Conservation (phyloP, 2,113 vertebrate species). For the Forbesichthys agassizii region DNA sequence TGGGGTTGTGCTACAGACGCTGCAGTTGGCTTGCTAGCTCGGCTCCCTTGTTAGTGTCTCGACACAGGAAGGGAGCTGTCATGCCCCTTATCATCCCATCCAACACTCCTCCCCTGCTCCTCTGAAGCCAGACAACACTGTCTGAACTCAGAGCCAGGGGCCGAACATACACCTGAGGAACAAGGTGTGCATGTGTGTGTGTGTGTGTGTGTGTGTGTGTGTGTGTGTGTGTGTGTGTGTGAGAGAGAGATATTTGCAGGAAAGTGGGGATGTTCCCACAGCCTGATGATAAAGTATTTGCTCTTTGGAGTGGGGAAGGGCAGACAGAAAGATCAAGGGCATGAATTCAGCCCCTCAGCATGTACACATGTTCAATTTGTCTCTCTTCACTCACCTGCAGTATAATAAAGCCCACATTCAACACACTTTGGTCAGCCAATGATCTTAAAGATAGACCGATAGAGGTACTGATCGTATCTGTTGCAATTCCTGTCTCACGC, state of each 20-base stretch:
- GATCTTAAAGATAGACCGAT: conserved; percentile 46
- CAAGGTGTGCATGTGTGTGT: conserved; percentile 24
- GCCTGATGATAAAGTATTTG: conserved; percentile 53
- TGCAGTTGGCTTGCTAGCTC: conserved; percentile 11
- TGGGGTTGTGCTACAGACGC: conserved; percentile 1
- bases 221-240: conserved; percentile 13
- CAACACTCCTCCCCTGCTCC: conserved; percentile 32
- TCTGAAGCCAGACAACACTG: conserved; percentile 51
- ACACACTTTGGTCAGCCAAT: conserved; percentile 20
- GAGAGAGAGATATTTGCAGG: conserved; percentile 2
- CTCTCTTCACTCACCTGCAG: conserved; percentile 59
- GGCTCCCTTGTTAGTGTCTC: conserved; percentile 37
- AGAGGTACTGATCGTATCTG: conserved; percentile 12
- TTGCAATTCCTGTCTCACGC: too few relatives aligned
- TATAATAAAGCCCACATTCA: conserved; percentile 50
- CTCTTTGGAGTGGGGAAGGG: conserved; percentile 32
- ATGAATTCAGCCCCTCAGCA: conserved; percentile 46
- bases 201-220: conserved; percentile 7
- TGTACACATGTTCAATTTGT: conserved; percentile 44
- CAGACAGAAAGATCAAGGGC: conserved; percentile 23
- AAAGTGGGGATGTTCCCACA: conserved; percentile 34
- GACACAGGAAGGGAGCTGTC: conserved; percentile 63
- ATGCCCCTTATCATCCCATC: conserved; percentile 46
- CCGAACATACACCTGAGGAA: conserved; percentile 50
- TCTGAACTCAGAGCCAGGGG: conserved; percentile 60